Percentiles rank a stretch among this genome's conserved stretches.
Evolutionary conservation across 2,797 vertebrate species (phyloP).

Genomic region (Pseudotriccus pelzelni): DNA sequence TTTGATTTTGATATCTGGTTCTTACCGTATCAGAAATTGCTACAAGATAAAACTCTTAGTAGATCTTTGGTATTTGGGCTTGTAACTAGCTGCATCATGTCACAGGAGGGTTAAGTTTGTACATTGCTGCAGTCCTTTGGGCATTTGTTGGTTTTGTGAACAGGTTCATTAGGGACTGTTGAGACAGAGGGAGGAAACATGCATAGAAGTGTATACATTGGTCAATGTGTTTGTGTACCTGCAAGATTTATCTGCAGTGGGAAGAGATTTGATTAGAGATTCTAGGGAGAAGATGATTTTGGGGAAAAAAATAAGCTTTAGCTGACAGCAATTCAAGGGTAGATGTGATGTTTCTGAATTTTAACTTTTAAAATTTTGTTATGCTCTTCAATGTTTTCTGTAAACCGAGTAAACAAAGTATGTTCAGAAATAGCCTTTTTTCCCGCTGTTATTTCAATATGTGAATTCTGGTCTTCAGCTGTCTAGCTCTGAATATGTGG

Average conservation of each 20-base stretch:
- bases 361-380: neutral
- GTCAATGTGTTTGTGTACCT: neutral
- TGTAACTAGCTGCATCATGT: neutral
- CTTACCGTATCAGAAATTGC: neutral
- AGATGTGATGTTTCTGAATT: neutral
- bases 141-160: neutral
- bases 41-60: neutral
- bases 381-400: neutral
- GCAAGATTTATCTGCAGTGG: neutral
- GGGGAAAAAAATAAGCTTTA: accelerated
- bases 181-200: neutral
- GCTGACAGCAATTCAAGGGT: neutral
- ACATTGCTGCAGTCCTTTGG: neutral
- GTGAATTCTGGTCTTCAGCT: neutral
- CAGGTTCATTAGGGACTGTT: neutral
- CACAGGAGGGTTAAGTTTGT: neutral
- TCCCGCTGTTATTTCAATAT: accelerated
- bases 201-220: neutral
- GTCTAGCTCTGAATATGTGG: neutral
- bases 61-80: neutral
- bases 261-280: neutral
- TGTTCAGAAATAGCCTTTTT: neutral
- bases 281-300: neutral
- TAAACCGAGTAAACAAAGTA: neutral
- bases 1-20: neutral